phyloP scores from a whole-genome alignment of 2,113 vertebrate genomes.

The Marmota flaviventris region DNA sequence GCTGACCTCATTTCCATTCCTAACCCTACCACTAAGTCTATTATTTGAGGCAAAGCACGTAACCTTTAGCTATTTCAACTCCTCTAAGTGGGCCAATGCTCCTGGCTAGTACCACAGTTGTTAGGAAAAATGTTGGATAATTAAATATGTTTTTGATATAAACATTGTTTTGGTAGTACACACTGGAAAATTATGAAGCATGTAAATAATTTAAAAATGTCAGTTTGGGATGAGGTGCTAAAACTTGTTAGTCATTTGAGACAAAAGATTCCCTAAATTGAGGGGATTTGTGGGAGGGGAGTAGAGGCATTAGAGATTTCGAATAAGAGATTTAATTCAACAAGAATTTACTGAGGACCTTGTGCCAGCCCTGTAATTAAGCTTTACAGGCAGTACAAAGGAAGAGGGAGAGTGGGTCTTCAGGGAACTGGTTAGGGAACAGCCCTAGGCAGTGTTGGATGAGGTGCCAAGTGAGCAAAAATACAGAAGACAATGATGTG shows the following conservation, averaged over 20 bases:
- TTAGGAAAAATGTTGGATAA: conserved; percentile 1
- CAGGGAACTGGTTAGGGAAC: conserved; percentile 58
- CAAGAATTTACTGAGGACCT: conserved; percentile 57
- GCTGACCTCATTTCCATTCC: not conserved
- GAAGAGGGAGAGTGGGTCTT: conserved; percentile 26
- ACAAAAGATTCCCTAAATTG: conserved; percentile 41
- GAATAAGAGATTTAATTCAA: conserved; percentile 61
- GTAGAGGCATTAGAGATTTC: conserved; percentile 41
- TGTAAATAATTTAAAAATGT: conserved; percentile 65
- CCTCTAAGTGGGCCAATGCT: not conserved
- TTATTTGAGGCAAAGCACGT: not conserved
- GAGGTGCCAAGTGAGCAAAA: not conserved
- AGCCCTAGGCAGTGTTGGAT: not conserved
- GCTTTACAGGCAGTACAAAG: conserved; percentile 52
- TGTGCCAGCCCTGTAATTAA: conserved; percentile 60
- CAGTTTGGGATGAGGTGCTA: conserved; percentile 58
- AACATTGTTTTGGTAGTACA: conserved; percentile 51
- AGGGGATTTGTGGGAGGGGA: conserved; percentile 17
- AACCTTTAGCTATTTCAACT: not conserved
- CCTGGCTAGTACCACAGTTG: conserved; percentile 17
- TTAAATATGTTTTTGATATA: conserved; percentile 58
- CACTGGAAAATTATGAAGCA: conserved; percentile 63
- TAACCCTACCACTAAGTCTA: not conserved
- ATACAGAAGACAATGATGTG: fast-evolving
- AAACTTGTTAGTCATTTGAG: conserved; percentile 58